These are phyloP conservation scores for Ericerus pela DNA, from an alignment of 1,140 invertebrate genomes.

Conservation along the genomic window DNA sequence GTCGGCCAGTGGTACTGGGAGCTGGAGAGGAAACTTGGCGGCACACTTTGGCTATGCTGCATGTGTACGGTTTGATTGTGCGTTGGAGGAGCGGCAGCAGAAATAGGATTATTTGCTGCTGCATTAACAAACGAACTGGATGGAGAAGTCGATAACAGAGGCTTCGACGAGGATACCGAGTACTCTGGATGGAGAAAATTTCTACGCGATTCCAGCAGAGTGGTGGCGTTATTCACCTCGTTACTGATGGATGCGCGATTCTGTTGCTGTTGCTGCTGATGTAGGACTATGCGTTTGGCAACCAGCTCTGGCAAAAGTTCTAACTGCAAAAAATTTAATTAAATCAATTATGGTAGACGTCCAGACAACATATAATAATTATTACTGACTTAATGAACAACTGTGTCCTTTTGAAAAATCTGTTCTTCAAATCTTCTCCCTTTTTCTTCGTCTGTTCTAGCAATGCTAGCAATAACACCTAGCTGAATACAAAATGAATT, in stretches of 20 bases:
- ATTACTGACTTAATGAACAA: no score
- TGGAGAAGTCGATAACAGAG: conserved; percentile 9
- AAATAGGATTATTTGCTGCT: no score
- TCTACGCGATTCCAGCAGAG: conserved; percentile 49
- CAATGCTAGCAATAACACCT: no score
- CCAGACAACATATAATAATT: no score
- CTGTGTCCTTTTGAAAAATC: neutral
- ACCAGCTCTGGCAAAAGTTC: conserved; percentile 69
- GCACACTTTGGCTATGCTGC: conserved; percentile 41
- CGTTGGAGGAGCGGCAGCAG: conserved; percentile 38
- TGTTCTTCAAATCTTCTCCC: neutral
- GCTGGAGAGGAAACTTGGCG: conserved; percentile 32
- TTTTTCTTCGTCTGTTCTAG: neutral
- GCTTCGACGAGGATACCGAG: conserved; percentile 15
- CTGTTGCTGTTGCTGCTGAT: conserved; percentile 30
- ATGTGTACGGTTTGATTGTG: conserved; percentile 22
- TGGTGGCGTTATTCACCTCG: conserved; percentile 30
- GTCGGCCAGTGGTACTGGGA: conserved; percentile 48
- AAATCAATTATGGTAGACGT: no score
- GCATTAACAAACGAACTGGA: no score
- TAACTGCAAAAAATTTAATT: conserved; percentile 50
- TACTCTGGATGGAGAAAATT: conserved; percentile 71
- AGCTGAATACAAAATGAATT: no score
- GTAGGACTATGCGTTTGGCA: conserved; percentile 52
- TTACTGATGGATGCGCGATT: conserved; percentile 29